Evolutionary conservation across 2,888 invertebrate genomes (phyloP), one percentile per base, ranked within the genome.

Genomic region (Steinernema scapterisci): DNA sequence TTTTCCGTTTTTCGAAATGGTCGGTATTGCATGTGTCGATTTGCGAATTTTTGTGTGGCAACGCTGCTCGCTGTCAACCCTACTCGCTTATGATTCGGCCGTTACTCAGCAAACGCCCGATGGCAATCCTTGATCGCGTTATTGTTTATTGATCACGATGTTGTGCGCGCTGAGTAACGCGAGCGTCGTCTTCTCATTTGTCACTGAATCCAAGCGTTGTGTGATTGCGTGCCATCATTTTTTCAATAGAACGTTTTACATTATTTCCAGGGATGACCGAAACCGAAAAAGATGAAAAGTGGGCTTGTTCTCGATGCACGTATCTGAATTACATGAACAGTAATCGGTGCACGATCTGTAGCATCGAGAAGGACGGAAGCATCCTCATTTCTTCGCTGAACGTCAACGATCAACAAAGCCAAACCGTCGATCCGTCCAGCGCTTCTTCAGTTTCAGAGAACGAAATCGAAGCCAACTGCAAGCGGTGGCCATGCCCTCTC

Each of bases 401-500:
- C 63, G 27, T 63, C 63, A 25, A 27, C 21, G 19, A 63, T 31
- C 63, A 63, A 31, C 38, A 38, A 3, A 38, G 38, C 38, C 38
- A 38, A 9, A 38, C 63, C 16, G 63, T 16, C 16, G 27, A 25
- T 31, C 6, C 27, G 3, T n/a, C 63, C 19, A 19, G 13, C 13
- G 54, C 13, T 16, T 23, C 54, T 5, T 48, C 48, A 13, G 5
- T 54, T 9, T 3, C 44, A 7, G 43, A 45, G 38, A 46, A 46
- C 23, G 43, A 27, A 31, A 70, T 45, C 7, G 45, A 70, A 23
- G 27, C 27, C n/a, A 70, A 46, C 7, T 48, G 76, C n/a, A 38
- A 71, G 9, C 73, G 73, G 13, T 77, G 77, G 77, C 48, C 73
- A 7, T 77, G 77, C 19, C 77, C 77, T 11, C 27, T 73, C 2